Conservation (phyloP, 2,797 vertebrate species). For the Sphenodon punctatus region DNA sequence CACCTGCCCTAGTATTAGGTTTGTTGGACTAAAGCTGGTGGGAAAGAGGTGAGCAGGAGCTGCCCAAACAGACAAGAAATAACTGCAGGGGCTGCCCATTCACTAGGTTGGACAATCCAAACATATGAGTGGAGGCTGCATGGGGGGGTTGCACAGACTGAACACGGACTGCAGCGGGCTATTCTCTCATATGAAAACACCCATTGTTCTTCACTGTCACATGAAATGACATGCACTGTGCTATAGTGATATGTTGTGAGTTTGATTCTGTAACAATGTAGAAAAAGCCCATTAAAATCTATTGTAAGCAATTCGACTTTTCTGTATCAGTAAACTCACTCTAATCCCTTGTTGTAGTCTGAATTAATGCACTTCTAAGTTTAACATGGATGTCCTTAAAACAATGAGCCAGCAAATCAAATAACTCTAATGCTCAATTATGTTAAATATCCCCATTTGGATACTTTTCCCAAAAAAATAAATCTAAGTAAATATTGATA, state of each 20-base stretch:
- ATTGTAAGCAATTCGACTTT: conserved; percentile 14
- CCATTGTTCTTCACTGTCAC: not conserved
- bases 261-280: conserved; percentile 6
- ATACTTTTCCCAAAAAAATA: conserved; percentile 39
- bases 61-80: no score
- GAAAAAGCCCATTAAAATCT: not conserved
- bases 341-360: conserved; percentile 1
- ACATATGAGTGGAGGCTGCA: no score
- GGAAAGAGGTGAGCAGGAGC: no score
- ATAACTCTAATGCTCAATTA: conserved; percentile 50
- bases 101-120: no score
- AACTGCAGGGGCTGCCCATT: no score
- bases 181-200: no score
- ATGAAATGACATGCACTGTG: not conserved
- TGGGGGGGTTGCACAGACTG: no score
- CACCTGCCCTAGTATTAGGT: no score
- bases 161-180: no score
- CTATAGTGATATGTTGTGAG: not conserved
- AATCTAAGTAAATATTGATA: conserved; percentile 59
- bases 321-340: conserved; percentile 27
- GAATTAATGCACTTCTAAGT: conserved; percentile 23
- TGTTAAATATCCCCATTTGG: conserved; percentile 49
- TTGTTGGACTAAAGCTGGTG: no score
- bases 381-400: conserved; percentile 38
- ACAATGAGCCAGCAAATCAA: conserved; percentile 33